Conservation (phyloP, 2,113 vertebrate species). For the Cryptoleucopteryx plumbea region DNA sequence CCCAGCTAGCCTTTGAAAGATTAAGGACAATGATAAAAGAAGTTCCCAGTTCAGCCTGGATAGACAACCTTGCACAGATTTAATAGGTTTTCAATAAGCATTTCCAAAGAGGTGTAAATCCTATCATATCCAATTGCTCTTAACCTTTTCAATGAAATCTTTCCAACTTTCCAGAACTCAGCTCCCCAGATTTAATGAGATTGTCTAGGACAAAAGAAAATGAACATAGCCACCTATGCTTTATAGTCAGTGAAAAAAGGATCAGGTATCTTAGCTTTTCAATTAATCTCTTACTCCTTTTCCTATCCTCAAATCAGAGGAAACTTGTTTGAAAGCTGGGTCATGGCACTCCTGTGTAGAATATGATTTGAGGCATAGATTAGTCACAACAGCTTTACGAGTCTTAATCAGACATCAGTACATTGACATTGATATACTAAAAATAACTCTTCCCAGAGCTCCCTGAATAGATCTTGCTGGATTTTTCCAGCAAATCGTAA, state of each 20-base stretch:
- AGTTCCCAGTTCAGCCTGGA: background rate
- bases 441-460: background rate
- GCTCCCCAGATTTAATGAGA: background rate
- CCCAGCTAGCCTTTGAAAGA: background rate
- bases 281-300: background rate
- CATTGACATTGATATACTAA: background rate
- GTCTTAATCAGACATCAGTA: background rate
- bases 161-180: background rate
- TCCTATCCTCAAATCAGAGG: background rate
- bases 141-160: conserved; percentile 30
- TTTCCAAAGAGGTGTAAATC: conserved; percentile 26
- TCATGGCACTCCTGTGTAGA: background rate
- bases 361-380: background rate
- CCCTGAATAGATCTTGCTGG: background rate
- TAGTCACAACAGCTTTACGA: background rate
- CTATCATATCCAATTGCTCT: background rate
- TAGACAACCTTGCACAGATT: background rate
- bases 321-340: background rate
- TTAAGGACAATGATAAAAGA: conserved; percentile 1
- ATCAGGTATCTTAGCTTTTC: background rate
- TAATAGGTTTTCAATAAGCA: conserved; percentile 15
- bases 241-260: background rate
- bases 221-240: background rate
- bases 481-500: background rate
- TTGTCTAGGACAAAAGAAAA: background rate